Evolutionary conservation across 2,888 invertebrate species (phyloP).

Genomic region (Lottia gigantea): DNA sequence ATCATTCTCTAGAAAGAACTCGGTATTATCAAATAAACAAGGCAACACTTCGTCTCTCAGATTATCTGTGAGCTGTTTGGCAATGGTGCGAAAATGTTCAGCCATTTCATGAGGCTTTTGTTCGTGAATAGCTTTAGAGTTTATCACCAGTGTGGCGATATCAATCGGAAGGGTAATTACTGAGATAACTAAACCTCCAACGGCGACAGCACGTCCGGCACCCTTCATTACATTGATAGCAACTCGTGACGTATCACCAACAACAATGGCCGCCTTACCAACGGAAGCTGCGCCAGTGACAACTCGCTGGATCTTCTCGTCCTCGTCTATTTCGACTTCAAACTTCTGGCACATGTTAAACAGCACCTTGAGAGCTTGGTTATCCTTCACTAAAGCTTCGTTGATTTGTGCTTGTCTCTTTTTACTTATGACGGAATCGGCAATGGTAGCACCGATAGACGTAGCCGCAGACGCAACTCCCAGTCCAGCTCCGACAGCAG

Average conservation of each 20-base stretch:
- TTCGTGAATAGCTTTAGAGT: not conserved
- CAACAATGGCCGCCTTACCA: not conserved
- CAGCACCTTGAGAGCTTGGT: not conserved
- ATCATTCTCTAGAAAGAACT: constrained; percentile 1
- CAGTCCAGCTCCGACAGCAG: not conserved
- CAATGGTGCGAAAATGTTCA: not conserved
- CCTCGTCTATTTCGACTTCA: not conserved
- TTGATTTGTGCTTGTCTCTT: not conserved
- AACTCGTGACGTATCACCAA: not conserved
- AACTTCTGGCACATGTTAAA: not conserved
- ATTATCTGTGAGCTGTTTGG: not conserved
- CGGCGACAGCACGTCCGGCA: not conserved
- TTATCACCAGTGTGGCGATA: not conserved
- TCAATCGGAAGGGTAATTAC: not conserved
- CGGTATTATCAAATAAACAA: constrained; percentile 4
- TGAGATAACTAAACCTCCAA: not conserved
- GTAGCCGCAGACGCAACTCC: constrained; percentile 2
- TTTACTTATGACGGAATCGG: not conserved
- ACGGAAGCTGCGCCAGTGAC: not conserved
- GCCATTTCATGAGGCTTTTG: not conserved
- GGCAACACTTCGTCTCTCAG: not conserved
- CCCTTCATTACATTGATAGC: not conserved
- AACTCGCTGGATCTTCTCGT: not conserved
- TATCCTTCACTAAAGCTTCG: not conserved
- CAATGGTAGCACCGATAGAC: not conserved